phyloP scores from a whole-genome alignment of 2,797 vertebrate species.

The Arremon aurantiirostris region DNA sequence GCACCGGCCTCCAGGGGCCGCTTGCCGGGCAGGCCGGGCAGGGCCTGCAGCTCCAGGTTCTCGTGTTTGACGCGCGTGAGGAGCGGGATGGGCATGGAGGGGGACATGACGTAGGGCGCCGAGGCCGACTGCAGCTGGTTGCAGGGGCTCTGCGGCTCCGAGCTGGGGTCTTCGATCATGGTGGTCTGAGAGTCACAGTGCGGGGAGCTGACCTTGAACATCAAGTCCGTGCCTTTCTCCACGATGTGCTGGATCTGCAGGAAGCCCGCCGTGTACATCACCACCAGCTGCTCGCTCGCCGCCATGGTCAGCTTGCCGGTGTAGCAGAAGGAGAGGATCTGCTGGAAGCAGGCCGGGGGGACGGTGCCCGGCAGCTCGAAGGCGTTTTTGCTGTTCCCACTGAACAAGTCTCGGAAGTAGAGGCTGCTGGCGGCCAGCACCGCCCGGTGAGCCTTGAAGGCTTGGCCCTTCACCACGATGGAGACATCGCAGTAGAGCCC shows the following conservation, averaged over 20 bases:
- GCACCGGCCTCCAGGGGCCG: conserved; percentile 67
- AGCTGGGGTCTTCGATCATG: conserved; percentile 88
- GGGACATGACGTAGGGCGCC: conserved; percentile 82
- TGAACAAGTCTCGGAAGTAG: conserved; percentile 97
- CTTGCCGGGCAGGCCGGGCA: conserved; percentile 74
- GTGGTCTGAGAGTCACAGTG: conserved; percentile 98
- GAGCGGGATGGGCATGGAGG: conserved; percentile 84
- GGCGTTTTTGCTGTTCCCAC: conserved; percentile 92
- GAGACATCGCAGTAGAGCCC: conserved; percentile 99
- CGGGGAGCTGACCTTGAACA: conserved; percentile 99
- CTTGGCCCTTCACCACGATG: conserved; percentile 96
- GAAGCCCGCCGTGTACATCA: conserved; percentile 99
- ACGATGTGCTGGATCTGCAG: conserved; percentile 99
- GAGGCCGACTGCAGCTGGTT: conserved; percentile 77
- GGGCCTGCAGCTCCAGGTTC: conserved; percentile 79
- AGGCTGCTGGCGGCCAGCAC: conserved; percentile 97
- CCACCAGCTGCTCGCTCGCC: conserved; percentile 97
- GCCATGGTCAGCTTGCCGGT: conserved; percentile 98
- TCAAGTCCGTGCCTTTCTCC: conserved; percentile 95
- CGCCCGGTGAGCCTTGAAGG: conserved; percentile 96
- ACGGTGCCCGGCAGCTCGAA: conserved; percentile 97
- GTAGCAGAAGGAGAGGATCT: conserved; percentile 98
- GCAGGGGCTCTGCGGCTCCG: conserved; percentile 93
- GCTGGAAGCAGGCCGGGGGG: conserved; percentile 96
- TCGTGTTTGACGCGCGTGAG: conserved; percentile 90